Percentiles rank a stretch among this genome's conserved stretches.
Evolutionary conservation across 2,797 vertebrate species (phyloP).

Genomic region (Malacoraja senta): DNA sequence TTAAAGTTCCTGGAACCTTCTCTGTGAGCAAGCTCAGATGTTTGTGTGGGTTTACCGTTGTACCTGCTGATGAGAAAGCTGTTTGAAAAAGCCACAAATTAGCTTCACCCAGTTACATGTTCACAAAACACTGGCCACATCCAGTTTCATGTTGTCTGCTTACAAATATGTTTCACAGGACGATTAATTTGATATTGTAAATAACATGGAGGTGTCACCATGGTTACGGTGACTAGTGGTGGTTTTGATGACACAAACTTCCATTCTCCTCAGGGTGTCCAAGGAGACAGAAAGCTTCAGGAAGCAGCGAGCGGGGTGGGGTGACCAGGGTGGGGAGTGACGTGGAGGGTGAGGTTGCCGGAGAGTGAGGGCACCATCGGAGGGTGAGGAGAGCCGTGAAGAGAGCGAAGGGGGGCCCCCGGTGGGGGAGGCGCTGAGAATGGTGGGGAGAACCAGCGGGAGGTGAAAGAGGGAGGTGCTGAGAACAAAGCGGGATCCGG

Average conservation of each 20-base stretch:
- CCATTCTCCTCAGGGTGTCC: neutral
- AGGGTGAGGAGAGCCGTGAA: neutral
- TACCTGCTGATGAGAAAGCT: neutral
- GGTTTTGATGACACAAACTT: neutral
- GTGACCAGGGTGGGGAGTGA: neutral
- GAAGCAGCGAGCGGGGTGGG: neutral
- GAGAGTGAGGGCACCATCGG: neutral
- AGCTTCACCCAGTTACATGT: neutral
- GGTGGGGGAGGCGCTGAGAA: too few species aligned
- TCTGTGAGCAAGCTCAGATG: neutral
- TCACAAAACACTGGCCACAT: neutral
- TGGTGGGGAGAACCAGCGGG: neutral
- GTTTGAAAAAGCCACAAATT: neutral
- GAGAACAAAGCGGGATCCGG: too few species aligned
- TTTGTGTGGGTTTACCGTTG: neutral
- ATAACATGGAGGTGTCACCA: neutral
- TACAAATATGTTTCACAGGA: neutral
- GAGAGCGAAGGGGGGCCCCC: neutral
- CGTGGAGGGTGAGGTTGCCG: neutral
- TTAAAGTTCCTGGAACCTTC: neutral
- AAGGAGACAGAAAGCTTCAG: neutral
- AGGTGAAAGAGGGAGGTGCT: neutral
- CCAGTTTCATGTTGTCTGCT: neutral
- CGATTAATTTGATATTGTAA: slow-evolving; percentile 20
- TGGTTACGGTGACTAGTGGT: slow-evolving; percentile 14